Evolutionary conservation across 2,888 invertebrate species (phyloP), one percentile per base, ranked within the genome.

Genomic region (Apoderus coryli): DNA sequence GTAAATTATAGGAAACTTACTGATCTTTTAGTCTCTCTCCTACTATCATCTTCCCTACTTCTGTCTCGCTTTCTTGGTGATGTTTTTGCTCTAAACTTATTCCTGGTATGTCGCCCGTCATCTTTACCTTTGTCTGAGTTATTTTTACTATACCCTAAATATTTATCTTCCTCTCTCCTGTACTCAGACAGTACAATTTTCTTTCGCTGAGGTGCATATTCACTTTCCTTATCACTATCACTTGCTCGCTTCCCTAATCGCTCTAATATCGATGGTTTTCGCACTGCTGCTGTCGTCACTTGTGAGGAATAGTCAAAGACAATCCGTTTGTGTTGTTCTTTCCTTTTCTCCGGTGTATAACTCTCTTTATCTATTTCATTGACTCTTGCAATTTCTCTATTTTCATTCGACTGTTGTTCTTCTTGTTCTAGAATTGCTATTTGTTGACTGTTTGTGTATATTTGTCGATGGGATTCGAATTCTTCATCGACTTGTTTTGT

Each of bases 191-290:
- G 38, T 40, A 38, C 47, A 24, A 49, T 45, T 29, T 33, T 38
- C 15, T 19, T 37, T 27, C 35, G 41, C 12, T 29, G 31, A 15
- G 15, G 24, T 16, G 26, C 34, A 31, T 13, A 24, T 25, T 26
- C 33, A 9, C 11, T 31, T 23, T 37, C 31, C 24, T 37, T 37
- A 27, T 31, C 29, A 14, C 22, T 31, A 16, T 36, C 37, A 14
- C 42, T 37, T 15, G 46, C 31, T 33, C 50, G 53, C 34, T 55
- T 51, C 2, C 67, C 67, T 22, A 67, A 48, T 15, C 67, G 55
- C 27, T 65, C 62, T 35, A 62, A 54, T 10, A 65, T 55, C 1
- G 67, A 60, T 10, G 50, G 50, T 35, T 52, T 59, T 39, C 43
- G 51, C 1, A 42, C 35, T 22, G 37, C 33, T 11, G 40, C 16